Evolutionary conservation across 2,797 vertebrate species (phyloP), one percentile per base, ranked within the genome.

Genomic region (Erethizon dorsatum): DNA sequence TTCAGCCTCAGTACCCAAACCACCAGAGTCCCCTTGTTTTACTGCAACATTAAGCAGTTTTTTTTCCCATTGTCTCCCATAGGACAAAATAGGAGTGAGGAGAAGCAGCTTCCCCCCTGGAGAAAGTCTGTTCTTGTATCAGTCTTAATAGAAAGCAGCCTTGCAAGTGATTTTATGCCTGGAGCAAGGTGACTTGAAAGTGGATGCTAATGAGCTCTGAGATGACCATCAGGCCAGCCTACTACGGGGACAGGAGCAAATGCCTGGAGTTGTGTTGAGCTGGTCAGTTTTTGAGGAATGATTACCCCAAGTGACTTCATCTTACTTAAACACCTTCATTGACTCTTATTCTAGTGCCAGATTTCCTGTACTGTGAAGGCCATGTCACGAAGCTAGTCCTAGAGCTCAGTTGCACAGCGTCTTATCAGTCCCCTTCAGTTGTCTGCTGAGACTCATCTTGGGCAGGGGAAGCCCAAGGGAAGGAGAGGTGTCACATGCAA

Each of bases 61-160:
- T 67, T 91, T 80, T 52, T 97, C 94, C 90, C 61, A 71, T 18
- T 67, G 96, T 89, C 69, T 90, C 52, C 96, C 91, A 91, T 88
- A 50, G 93, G 85, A 69, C 22, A 78, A 79, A 88, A 50, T 12
- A 2, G 15, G 47, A 71, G 91, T 85, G 50, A 80, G 86, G 83
- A 75, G 93, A 84, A 22, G 6, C 73, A 77, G 22, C 92, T 95
- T 14, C 92, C 24, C 18, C 47, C 93, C 78, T n/a, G 17, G 50
- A 61, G 65, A 69, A 82, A 77, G 31, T 87, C 87, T 59, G 33
- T 88, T 63, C 57, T 50, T 56, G 6, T 31, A 33, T 14, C 28
- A n/a, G 71, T 28, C 75, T 91, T 52, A 11, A 59, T 11, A 3
- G 73, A 92, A 92, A 90, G n/a, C 90, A 92, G 10, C 45, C 82